phyloP scores from a whole-genome alignment of 1,140 invertebrate species.

The Lucilia sericata region DNA sequence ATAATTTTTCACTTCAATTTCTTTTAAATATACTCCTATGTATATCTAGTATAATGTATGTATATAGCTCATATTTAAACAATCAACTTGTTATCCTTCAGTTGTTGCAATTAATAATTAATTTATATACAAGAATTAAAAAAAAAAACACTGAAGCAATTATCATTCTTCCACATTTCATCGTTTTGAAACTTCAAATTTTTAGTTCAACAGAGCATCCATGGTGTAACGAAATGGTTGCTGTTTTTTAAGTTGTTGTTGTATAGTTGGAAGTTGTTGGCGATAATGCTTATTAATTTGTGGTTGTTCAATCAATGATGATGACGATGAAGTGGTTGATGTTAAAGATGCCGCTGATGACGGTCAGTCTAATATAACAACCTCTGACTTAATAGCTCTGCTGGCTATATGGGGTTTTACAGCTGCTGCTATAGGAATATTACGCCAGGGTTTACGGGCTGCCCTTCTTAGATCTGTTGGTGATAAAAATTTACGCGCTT shows the following conservation, averaged over 20 bases:
- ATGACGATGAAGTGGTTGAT: slow-evolving; percentile 41
- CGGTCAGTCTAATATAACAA: slow-evolving; percentile 79
- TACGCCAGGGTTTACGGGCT: slow-evolving; percentile 91
- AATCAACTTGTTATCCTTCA: slow-evolving; percentile 20
- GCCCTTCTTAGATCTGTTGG: slow-evolving; percentile 85
- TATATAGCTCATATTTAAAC: slow-evolving; percentile 31
- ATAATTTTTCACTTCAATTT: slow-evolving; percentile 11
- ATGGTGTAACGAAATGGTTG: slow-evolving; percentile 73
- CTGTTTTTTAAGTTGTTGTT: slow-evolving; percentile 55
- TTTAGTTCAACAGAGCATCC: slow-evolving; percentile 74
- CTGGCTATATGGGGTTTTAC: slow-evolving; percentile 55
- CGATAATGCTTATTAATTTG: slow-evolving; percentile 48
- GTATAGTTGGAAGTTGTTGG: slow-evolving; percentile 52
- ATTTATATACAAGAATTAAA: slow-evolving; percentile 20
- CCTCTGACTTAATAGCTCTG: slow-evolving; percentile 72
- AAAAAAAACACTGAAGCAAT: not conserved
- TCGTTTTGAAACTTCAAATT: not conserved
- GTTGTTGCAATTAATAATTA: slow-evolving; percentile 25
- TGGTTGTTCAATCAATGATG: slow-evolving; percentile 39
- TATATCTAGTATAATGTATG: not conserved
- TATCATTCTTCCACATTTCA: slow-evolving; percentile 2
- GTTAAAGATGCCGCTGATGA: slow-evolving; percentile 52
- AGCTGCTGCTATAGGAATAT: slow-evolving; percentile 67
- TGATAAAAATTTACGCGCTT: slow-evolving; percentile 83
- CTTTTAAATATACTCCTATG: slow-evolving; percentile 23